A percentile compares a stretch with the other conserved stretches of the same genome.
Conservation (phyloP, 2,113 vertebrate genomes). For the Corythaeola cristata region DNA sequence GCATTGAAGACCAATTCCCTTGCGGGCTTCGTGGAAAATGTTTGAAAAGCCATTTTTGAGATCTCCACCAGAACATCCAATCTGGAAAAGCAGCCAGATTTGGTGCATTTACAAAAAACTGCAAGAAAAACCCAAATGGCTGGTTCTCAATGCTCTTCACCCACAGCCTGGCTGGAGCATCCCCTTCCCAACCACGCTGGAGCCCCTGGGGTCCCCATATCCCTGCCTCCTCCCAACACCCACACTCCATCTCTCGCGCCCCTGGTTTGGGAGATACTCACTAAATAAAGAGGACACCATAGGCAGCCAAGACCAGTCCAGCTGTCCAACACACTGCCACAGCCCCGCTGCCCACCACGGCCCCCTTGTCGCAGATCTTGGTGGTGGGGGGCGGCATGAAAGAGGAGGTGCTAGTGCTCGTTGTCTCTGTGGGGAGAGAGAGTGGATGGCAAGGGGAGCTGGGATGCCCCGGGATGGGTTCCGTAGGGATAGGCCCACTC, state of each 20-base stretch:
- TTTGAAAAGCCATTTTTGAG: neutral
- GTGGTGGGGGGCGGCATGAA: constrained; percentile 66
- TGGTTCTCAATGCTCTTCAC: neutral
- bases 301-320: constrained; percentile 64
- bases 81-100: neutral
- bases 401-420: constrained; percentile 62
- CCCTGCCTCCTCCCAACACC: neutral
- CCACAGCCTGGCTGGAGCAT: neutral
- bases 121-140: neutral
- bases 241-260: accelerated
- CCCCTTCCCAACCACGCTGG: neutral
- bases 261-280: neutral
- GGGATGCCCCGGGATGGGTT: no score
- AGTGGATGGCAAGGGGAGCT: neutral
- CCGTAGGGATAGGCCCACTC: accelerated
- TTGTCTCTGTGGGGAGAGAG: constrained; percentile 53
- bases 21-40: neutral
- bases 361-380: constrained; percentile 60
- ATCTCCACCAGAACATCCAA: neutral
- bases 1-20: neutral
- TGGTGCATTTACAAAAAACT: neutral
- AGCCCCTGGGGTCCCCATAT: neutral
- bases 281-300: constrained; percentile 72
- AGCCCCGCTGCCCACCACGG: constrained; percentile 26
- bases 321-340: constrained; percentile 66